phyloP scores from a whole-genome alignment of 2,797 vertebrate species.

The Propithecus perrieri region DNA sequence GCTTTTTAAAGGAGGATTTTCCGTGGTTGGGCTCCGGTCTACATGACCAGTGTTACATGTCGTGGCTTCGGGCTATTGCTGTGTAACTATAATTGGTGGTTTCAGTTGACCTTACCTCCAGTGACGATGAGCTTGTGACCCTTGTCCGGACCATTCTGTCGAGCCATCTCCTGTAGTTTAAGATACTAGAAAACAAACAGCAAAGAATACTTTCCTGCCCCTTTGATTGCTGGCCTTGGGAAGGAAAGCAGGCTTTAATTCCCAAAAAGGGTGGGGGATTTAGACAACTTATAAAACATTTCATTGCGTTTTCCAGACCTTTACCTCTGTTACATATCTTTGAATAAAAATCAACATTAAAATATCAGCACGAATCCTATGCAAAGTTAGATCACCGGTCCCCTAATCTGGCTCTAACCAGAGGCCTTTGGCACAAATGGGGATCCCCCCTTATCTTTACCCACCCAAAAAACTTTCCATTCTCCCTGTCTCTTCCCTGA shows the following conservation, averaged over 20 bases:
- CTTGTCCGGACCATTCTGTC: neutral
- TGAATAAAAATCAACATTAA: neutral
- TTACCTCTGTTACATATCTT: neutral
- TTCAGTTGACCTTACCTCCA: neutral
- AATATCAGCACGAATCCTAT: neutral
- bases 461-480: neutral
- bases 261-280: neutral
- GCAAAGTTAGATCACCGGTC: neutral
- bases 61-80: neutral
- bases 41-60: neutral
- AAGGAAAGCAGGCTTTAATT: neutral
- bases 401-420: neutral
- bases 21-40: neutral
- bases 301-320: neutral
- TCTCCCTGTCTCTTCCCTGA: neutral
- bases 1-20: neutral
- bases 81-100: neutral
- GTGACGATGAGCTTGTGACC: neutral
- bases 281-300: neutral
- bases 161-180: neutral
- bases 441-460: neutral
- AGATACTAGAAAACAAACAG: neutral
- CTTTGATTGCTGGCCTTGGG: neutral
- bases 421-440: neutral
- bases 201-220: neutral